Evolutionary conservation across 30 jellyfish, hydroid and myxozoan genomes (phyloP).

Genomic region (Hydractinia symbiolongicarpus): DNA sequence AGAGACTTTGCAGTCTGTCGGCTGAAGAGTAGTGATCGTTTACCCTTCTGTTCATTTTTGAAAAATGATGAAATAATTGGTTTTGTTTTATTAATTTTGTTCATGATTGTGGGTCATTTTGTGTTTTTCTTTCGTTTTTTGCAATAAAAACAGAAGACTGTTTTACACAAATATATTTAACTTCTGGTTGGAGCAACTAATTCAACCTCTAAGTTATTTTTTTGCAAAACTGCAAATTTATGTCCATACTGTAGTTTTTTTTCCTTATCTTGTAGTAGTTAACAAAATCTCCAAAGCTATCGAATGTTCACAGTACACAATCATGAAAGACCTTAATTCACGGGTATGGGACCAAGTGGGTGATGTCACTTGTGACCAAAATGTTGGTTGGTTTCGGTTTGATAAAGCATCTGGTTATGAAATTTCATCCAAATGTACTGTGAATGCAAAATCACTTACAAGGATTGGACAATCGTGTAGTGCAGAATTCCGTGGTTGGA

Average conservation of each 20-base stretch:
- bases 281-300: constrained; percentile 19
- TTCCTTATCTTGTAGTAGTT: background rate
- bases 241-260: no score
- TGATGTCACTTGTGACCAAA: constrained; percentile 34
- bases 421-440: constrained; percentile 37
- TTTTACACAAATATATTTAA: background rate
- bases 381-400: constrained; percentile 62
- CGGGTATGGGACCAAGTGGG: constrained; percentile 40
- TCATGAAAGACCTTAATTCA: background rate
- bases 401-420: constrained; percentile 42
- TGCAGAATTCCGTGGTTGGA: constrained; percentile 69
- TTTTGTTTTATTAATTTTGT: no score
- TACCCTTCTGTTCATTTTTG: no score
- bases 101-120: no score
- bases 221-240: no score
- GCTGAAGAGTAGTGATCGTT: no score
- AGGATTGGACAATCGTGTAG: constrained; percentile 47
- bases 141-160: background rate
- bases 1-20: no score
- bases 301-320: constrained; percentile 32
- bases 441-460: constrained; percentile 3
- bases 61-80: no score
- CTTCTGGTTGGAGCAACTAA: background rate
- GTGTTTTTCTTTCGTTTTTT: background rate
- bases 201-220: no score